Base-by-base conservation (phyloP, 2,888 invertebrate species). In the Pogonocherus hispidulus region DNA sequence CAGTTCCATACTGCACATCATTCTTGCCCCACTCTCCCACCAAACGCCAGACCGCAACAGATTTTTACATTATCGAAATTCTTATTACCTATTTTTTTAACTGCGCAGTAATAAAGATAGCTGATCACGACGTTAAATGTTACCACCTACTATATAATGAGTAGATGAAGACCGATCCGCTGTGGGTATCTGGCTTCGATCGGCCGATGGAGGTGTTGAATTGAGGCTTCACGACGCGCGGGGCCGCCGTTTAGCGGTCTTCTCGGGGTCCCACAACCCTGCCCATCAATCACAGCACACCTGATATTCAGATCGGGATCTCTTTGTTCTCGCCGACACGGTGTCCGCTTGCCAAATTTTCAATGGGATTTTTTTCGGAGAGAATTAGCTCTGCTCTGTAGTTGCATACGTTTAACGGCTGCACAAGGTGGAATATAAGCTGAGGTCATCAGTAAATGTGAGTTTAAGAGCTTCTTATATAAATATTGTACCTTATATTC, bases 241-340 rank as follows among this genome's bases (percentile, higher is more conserved):
- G 81, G 77, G 78, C 79, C 77, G 81, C 79, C 82, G 80, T 80
- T 82, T 82, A 82, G 81, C 77, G 80, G 49, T 59, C 63, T 27
- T 32, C n/a, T 32, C 51, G 62, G 51, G 71, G 74, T 71, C 74
- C 70, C 64, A 76, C 76, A 82, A 81, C 70, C 79, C 79, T 72
- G 78, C 82, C 82, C 83, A 84, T 84, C 83, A 83, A 84, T 84
- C 84, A 84, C 80, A 79, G 79, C 79, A 80, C 81, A 83, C 81
- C 81, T 79, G 82, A 82, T 83, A 80, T 80, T 80, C 78, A 79
- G 81, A 82, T 82, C 81, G 77, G 79, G 80, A 81, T 81, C 78
- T 78, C 81, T 82, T 82, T 81, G 80, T 79, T 76, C 67, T 75
- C 54, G 78, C 79, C 62, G 62, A 14, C 14, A 22, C 22, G 16